Conservation (phyloP, 2,113 vertebrate genomes). For the Hyperoodon ampullatus region DNA sequence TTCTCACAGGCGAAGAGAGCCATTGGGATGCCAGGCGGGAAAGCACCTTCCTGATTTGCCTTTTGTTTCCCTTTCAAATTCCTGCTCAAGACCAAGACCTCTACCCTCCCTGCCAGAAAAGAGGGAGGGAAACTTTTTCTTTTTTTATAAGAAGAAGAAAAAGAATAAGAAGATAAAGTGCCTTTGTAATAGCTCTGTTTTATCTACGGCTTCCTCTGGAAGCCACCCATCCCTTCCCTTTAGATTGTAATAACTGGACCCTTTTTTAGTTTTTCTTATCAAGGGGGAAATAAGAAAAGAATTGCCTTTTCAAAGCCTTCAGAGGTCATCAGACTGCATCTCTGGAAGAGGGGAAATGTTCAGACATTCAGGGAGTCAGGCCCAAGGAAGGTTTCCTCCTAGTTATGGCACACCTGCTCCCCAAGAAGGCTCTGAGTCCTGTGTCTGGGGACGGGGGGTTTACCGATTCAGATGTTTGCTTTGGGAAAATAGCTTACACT, state of each 20-base stretch:
- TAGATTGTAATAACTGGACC: conserved; percentile 48
- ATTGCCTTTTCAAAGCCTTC: conserved; percentile 1
- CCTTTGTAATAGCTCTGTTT: conserved; percentile 63
- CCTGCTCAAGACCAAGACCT: background rate
- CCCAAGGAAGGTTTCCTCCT: conserved; percentile 5
- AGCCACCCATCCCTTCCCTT: conserved; percentile 66
- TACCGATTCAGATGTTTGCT: conserved; percentile 68
- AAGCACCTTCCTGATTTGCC: background rate
- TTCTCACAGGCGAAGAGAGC: background rate
- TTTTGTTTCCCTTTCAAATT: conserved; percentile 66
- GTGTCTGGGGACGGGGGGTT: background rate
- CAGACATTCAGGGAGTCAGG: background rate
- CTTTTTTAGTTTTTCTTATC: conserved; percentile 43
- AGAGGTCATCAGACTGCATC: conserved; percentile 4
- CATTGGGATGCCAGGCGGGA: background rate
- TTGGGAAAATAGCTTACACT: conserved; percentile 62
- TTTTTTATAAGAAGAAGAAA: accelerated
- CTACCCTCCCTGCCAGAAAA: conserved; percentile 54
- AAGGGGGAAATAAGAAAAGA: conserved; percentile 44
- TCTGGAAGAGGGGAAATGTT: background rate
- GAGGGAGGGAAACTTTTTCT: background rate
- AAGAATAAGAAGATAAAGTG: conserved; percentile 65
- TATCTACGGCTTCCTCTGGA: conserved; percentile 75
- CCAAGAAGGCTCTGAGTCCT: background rate
- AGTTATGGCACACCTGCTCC: conserved; percentile 56